These are phyloP conservation scores for Balaeniceps rex DNA, from an alignment of 2,113 vertebrate genomes.

Conservation along the genomic window DNA sequence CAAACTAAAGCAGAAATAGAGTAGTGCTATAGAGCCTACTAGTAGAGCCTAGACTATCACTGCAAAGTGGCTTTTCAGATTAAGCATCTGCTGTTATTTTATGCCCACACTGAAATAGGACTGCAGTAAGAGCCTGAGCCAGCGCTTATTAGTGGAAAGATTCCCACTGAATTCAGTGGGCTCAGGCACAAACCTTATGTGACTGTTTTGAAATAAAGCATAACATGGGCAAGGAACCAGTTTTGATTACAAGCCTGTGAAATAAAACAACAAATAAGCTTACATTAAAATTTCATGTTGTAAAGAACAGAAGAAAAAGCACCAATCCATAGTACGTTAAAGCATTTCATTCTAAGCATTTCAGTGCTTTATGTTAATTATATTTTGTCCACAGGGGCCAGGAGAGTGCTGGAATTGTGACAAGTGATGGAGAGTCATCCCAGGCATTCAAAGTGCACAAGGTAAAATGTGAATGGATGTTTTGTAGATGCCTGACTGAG, in stretches of 20 bases:
- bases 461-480: constrained; percentile 72
- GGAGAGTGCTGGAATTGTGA: constrained; percentile 96
- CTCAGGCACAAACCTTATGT: background rate
- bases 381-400: constrained; percentile 83
- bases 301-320: background rate
- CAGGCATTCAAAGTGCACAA: constrained; percentile 89
- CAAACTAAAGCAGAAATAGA: background rate
- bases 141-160: background rate
- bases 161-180: background rate
- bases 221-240: background rate
- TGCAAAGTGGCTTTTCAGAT: background rate
- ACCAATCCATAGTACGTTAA: background rate
- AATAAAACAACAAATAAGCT: background rate
- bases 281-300: background rate
- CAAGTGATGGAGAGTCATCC: constrained; percentile 86
- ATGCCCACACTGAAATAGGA: background rate
- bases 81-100: background rate
- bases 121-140: background rate
- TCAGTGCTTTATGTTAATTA: background rate
- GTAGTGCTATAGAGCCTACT: background rate
- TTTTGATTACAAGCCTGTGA: background rate
- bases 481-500: background rate
- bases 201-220: background rate
- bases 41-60: background rate
- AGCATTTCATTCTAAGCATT: background rate